Evolutionary conservation across 2,797 vertebrate genomes (phyloP), one percentile per base, ranked within the genome.

Genomic region (Oryzias sinensis): DNA sequence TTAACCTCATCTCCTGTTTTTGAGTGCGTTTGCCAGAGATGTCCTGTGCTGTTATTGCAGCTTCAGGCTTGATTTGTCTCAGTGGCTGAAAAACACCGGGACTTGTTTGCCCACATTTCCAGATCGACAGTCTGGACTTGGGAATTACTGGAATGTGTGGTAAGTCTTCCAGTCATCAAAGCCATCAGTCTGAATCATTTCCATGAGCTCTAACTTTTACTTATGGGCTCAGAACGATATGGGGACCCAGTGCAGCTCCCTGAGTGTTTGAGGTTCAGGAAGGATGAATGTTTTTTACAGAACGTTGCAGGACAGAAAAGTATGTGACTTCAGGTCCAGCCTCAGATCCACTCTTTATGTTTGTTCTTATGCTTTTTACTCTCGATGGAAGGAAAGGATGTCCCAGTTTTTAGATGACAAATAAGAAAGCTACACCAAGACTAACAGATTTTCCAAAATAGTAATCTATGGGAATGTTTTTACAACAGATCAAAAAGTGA

Each of bases 1-100:
- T 77, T 67, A 59, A 42, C 49, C 62, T 71, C 63, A 65, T 77
- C 70, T 86, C 78, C 59, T 82, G 72, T 75, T 73, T 73, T 73
- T 62, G 52, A 62, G 62, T 65, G 67, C 0, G 42, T 51, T 62
- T 51, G 51, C 49, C 5, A 53, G 45, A 76, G 60, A 74, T 14
- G 17, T 62, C 22, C 53, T 62, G 43, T 9, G 29, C 43, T 59
- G 33, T 83, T 81, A 79, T 80, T 77, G 53, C 52, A 55, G 70
- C 83, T 77, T 50, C 53, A 16, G 77, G 76, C 72, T 70, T 18
- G 47, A 43, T 63, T 75, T 52, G 59, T 76, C 64, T 81, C 44
- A 15, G 63, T 27, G 15, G 66, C 55, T 29, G 45, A 27, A 53
- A 49, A 74, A 68, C 43, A 50, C 40, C 41, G 49, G 62, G 51